Evolutionary conservation across 2,797 vertebrate genomes (phyloP).

Genomic region (Crenuchus spilurus): DNA sequence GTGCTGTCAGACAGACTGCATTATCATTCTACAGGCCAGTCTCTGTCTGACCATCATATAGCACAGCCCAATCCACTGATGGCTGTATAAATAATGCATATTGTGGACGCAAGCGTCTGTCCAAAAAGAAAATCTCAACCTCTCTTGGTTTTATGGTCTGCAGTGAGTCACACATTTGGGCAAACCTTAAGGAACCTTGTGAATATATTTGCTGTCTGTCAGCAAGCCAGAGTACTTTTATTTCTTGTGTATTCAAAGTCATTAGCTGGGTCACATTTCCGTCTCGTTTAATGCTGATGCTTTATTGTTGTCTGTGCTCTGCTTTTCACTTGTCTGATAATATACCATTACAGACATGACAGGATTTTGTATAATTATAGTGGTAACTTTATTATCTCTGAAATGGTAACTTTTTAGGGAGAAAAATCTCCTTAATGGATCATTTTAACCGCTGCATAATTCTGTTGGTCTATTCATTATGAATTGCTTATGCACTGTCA

Average conservation of each 20-base stretch:
- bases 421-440: no score
- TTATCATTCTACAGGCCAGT: slow-evolving; percentile 21
- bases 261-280: slow-evolving; percentile 3
- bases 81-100: slow-evolving; percentile 59
- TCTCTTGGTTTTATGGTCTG: slow-evolving; percentile 30
- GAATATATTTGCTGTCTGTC: slow-evolving; percentile 29
- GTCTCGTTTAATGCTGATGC: not conserved
- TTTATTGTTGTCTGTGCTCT: not conserved
- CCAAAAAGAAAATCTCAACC: slow-evolving; percentile 45
- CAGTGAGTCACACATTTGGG: slow-evolving; percentile 35
- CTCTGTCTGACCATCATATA: slow-evolving; percentile 15
- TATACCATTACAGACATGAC: not conserved
- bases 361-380: not conserved
- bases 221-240: slow-evolving; percentile 41
- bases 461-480: no score
- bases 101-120: slow-evolving; percentile 26
- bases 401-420: not conserved
- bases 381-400: no score
- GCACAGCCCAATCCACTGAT: slow-evolving; percentile 50
- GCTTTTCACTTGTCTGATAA: not conserved
- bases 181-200: not conserved
- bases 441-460: no score
- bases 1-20: not conserved
- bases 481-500: no score
- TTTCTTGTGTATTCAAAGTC: slow-evolving; percentile 17